A percentile compares a stretch with the other conserved stretches of the same genome.
phyloP scores from a whole-genome alignment of 2,113 vertebrate species.

The Shinisaurus crocodilurus region DNA sequence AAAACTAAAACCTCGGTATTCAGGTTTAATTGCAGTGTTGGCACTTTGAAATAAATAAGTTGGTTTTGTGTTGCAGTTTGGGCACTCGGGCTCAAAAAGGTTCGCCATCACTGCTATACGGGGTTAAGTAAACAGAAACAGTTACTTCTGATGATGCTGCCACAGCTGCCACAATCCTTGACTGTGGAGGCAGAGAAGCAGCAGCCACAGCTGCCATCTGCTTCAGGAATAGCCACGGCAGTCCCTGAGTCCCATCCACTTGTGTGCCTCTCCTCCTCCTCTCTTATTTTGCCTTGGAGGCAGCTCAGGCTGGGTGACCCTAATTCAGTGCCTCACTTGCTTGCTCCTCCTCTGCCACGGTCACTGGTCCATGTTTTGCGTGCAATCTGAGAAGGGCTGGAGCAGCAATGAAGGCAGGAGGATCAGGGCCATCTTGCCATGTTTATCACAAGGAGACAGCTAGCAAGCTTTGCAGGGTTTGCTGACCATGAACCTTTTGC shows the following conservation, averaged over 20 bases:
- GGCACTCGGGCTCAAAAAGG: too few relatives aligned
- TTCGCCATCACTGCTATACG: too few relatives aligned
- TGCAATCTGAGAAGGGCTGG: conserved; percentile 68
- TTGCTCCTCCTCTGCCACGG: conserved; percentile 22
- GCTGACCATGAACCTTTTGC: too few relatives aligned
- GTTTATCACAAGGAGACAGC: conserved; percentile 86
- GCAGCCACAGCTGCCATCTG: conserved; percentile 72
- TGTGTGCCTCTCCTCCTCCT: conserved; percentile 52
- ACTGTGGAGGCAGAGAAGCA: conserved; percentile 5
- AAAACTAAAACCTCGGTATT: too few relatives aligned
- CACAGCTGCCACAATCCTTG: too few relatives aligned
- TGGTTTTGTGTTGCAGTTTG: too few relatives aligned
- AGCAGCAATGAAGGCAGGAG: conserved; percentile 67
- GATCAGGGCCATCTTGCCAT: conserved; percentile 84
- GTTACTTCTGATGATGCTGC: too few relatives aligned
- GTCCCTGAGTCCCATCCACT: conserved; percentile 31
- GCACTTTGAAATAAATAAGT: too few relatives aligned
- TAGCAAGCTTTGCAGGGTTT: conserved; percentile 72
- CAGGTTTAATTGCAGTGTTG: too few relatives aligned
- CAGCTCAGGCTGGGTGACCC: conserved; percentile 50
- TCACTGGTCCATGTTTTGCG: conserved; percentile 78
- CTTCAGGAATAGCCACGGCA: conserved; percentile 73
- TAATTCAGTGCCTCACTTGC: conserved; percentile 44
- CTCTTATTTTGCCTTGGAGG: conserved; percentile 28
- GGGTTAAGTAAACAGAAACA: too few relatives aligned